Evolutionary conservation across 2,888 invertebrate genomes (phyloP).

Genomic region (Drosophila neonasuta): DNA sequence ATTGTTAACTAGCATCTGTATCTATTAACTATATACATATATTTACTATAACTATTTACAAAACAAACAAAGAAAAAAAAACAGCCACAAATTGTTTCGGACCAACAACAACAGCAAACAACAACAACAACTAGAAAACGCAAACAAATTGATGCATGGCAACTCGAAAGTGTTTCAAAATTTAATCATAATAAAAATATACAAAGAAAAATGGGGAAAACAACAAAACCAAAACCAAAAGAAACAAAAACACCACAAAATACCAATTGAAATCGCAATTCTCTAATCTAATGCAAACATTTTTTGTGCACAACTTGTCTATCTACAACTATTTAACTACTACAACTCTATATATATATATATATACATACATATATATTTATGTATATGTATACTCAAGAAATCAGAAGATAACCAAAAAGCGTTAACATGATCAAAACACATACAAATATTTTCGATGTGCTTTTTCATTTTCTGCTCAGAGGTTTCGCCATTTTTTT

Average conservation of each 20-base stretch:
- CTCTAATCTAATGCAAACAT: slow-evolving; percentile 5
- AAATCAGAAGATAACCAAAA: slow-evolving; percentile 39
- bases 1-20: slow-evolving; percentile 69
- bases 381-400: slow-evolving; percentile 33
- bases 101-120: slow-evolving; percentile 46
- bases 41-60: slow-evolving; percentile 60
- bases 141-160: slow-evolving; percentile 44
- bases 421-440: slow-evolving; percentile 21
- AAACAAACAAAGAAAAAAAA: neutral
- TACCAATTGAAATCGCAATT: slow-evolving; percentile 12
- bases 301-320: slow-evolving; percentile 24
- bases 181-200: slow-evolving; percentile 1
- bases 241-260: slow-evolving; percentile 2
- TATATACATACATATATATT: too few relatives aligned
- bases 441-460: slow-evolving; percentile 48
- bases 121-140: slow-evolving; percentile 1
- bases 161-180: slow-evolving; percentile 52
- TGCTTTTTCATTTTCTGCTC: slow-evolving; percentile 52
- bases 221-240: neutral
- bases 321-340: slow-evolving; percentile 7
- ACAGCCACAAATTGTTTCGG: slow-evolving; percentile 46
- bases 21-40: slow-evolving; percentile 54
- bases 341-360: slow-evolving; percentile 35
- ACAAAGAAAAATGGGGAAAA: slow-evolving; percentile 5
- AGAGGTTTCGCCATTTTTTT: slow-evolving; percentile 39